These are phyloP conservation scores for Nephila pilipes DNA, from an alignment of 1,140 invertebrate genomes.

Conservation along the genomic window DNA sequence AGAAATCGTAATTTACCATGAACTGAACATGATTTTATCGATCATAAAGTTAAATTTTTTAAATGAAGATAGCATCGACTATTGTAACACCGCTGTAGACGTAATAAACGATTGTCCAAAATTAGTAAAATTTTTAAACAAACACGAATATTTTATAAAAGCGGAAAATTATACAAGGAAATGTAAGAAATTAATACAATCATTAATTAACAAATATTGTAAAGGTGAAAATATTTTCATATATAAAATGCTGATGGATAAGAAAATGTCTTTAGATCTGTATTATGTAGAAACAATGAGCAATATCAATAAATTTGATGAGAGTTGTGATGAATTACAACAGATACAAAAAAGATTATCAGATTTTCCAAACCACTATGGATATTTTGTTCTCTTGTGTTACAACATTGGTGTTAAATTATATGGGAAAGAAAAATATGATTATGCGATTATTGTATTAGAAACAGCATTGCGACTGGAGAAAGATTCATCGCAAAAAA, in stretches of 20 bases:
- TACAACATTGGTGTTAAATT: constrained; percentile 28
- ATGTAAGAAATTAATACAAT: not conserved
- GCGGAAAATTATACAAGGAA: not conserved
- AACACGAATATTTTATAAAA: not conserved
- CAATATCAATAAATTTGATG: not conserved
- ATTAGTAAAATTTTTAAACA: not conserved
- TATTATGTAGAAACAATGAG: constrained; percentile 4
- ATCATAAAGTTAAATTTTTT: not conserved
- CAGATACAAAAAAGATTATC: not conserved
- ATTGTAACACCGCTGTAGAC: not conserved
- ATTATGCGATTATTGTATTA: not conserved
- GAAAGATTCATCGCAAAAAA: not conserved
- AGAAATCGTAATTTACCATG: not conserved
- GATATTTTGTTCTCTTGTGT: constrained; percentile 32
- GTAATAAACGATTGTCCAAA: not conserved
- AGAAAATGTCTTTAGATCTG: not conserved
- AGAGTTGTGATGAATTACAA: constrained; percentile 18
- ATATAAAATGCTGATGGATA: constrained; percentile 10
- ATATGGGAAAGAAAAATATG: constrained; percentile 3
- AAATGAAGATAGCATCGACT: constrained; percentile 3
- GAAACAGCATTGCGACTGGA: not conserved
- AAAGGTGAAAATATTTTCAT: not conserved
- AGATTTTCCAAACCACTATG: not conserved
- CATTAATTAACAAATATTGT: not conserved
- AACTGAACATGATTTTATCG: not conserved